A percentile compares a stretch with the other conserved stretches of the same genome.
These are phyloP conservation scores for Dunckerocampus dactyliophorus DNA, from an alignment of 2,113 vertebrate genomes.

Conservation along the genomic window DNA sequence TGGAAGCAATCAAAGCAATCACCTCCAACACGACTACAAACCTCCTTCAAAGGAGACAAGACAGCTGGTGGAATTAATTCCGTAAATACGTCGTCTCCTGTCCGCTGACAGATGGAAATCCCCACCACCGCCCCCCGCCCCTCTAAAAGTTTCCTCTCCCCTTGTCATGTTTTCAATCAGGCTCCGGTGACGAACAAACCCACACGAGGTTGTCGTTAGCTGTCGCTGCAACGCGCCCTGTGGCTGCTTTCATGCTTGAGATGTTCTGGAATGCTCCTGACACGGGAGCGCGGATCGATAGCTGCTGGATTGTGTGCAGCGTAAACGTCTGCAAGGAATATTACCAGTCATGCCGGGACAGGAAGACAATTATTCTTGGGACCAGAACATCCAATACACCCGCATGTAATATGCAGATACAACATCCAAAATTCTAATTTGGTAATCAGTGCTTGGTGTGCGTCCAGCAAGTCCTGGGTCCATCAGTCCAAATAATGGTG, in stretches of 20 bases:
- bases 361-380: neutral
- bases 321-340: neutral
- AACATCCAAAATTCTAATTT: neutral
- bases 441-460: too few species aligned
- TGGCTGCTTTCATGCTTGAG: constrained; percentile 1
- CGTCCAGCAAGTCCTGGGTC: too few species aligned
- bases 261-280: neutral
- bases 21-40: neutral
- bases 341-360: too few species aligned
- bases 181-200: constrained; percentile 46
- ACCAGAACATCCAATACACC: neutral
- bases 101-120: constrained; percentile 62
- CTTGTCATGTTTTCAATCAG: constrained; percentile 51
- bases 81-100: constrained; percentile 19
- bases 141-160: constrained; percentile 48
- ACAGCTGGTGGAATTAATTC: constrained; percentile 67
- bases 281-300: neutral
- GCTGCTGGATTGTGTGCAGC: neutral
- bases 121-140: constrained; percentile 20
- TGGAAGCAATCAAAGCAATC: neutral
- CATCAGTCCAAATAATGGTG: too few species aligned
- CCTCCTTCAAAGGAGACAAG: constrained; percentile 39
- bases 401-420: neutral
- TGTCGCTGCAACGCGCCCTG: neutral
- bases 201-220: constrained; percentile 1